Base-by-base conservation (phyloP, 2,888 invertebrate species). In the Incurvaria masculella region DNA sequence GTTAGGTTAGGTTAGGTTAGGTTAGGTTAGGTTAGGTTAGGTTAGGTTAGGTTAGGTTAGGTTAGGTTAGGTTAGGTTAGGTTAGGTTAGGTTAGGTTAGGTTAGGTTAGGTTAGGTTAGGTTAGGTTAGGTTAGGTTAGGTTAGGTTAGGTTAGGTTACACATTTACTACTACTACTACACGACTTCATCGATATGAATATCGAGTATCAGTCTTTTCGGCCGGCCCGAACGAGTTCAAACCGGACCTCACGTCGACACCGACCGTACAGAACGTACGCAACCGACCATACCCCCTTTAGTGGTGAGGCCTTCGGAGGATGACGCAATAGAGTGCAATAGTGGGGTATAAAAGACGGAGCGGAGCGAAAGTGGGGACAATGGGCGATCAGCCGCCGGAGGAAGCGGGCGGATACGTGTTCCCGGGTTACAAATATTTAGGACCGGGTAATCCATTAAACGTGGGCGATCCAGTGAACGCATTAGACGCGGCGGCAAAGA, bases 21-120 rank as follows among this genome's bases (percentile, higher is more conserved):
- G 51, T 51, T 51, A 51, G 51, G 51, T 51, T 48, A 51, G 51
- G 46, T 51, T 49, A 49, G 49, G 46, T 48, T 48, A 50, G 50
- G 48, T 48, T 50, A 50, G 48, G 48, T 50, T 50, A 8, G 21
- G 46, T 18, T 46, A 21, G 21, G 46, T 18, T 46, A n/a, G 21
- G 51, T 52, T 52, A 52, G 52, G 52, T 52, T 52, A 52, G 52
- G 52, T 52, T 52, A 48, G 48, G 52, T 49, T 48, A 46, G 49
- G 49, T 49, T 49, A 49, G 52, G 50, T 52, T 52, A 52, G 52
- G 52, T 52, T 52, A 52, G 53, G 53, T 51, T 53, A 51, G 53
- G 53, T 52, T 52, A 49, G 46, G 52, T 49, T 50, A 47, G 50
- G 52, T 50, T 50, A 47, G 49, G 50, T 50, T 49, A 48, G 49